phyloP scores from a whole-genome alignment of 2,888 invertebrate species.

The Megastigmus dorsalis region DNA sequence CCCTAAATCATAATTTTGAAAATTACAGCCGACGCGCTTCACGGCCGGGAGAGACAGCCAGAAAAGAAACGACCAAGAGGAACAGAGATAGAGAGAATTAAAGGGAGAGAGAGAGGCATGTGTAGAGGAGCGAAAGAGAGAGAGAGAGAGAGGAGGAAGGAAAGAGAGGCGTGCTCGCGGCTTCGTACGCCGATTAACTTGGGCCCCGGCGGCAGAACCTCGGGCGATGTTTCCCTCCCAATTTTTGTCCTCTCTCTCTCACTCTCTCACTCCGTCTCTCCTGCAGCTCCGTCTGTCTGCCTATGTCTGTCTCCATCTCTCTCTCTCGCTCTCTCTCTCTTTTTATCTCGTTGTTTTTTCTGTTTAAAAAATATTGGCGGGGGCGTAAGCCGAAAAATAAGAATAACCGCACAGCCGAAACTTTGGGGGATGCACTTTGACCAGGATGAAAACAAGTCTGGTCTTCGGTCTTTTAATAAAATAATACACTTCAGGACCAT shows the following conservation, averaged over 20 bases:
- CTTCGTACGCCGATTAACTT: slow-evolving; percentile 66
- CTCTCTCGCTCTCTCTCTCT: neutral
- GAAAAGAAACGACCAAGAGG: neutral
- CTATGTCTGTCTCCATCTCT: neutral
- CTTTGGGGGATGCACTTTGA: slow-evolving; percentile 8
- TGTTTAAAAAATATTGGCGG: slow-evolving; percentile 19
- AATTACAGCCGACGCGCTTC: slow-evolving; percentile 53
- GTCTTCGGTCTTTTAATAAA: slow-evolving; percentile 18
- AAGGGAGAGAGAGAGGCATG: slow-evolving; percentile 55
- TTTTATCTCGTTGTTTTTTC: neutral
- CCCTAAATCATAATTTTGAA: slow-evolving; percentile 56
- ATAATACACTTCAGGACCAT: too few relatives aligned
- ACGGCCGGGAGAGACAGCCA: slow-evolving; percentile 29
- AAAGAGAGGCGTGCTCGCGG: slow-evolving; percentile 64
- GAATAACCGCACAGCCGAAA: slow-evolving; percentile 14
- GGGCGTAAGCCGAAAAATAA: slow-evolving; percentile 26
- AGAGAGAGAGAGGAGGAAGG: slow-evolving; percentile 14
- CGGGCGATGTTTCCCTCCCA: slow-evolving; percentile 60
- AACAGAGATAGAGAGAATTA: slow-evolving; percentile 41
- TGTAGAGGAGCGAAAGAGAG: too few relatives aligned
- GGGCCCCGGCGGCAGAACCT: slow-evolving; percentile 53
- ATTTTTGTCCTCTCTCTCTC: slow-evolving; percentile 50
- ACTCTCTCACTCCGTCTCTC: neutral
- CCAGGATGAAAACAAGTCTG: neutral
- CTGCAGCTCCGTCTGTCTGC: neutral